Evolutionary conservation across 1,140 invertebrate species (phyloP), one percentile per base, ranked within the genome.

Genomic region (Nebria ingens): DNA sequence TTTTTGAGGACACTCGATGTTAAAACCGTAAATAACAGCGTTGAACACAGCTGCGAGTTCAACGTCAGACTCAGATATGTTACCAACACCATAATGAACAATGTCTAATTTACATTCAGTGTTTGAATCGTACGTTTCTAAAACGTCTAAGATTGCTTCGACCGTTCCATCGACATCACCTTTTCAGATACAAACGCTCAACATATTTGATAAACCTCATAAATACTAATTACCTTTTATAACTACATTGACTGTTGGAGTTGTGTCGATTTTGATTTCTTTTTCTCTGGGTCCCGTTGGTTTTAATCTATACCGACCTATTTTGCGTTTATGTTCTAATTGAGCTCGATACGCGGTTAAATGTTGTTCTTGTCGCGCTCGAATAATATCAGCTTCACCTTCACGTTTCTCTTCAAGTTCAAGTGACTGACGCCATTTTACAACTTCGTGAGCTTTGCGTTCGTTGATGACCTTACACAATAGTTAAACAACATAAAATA

Each of bases 101-200:
- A 98, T 67, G 63, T 95, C 86, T 3, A 99, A 71, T 25, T 79
- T 75, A 65, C 95, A 94, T 21, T 79, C 73, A 2, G 85, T 73
- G 57, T 84, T 71, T 49, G 80, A 82, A 52, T 85, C 74, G 66
- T 98, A 99, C 0, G 91, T 93, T 52, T 92, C 87, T 20, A 98
- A 68, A 21, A 93, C 86, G 71, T 97, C 87, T 38, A 97, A 71
- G 59, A 99, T 91, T 1, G 96, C 94, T 73, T 98, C 94, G 6
- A 97, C 79, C 9, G 92, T 95, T 0, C 92, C 90, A 69, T 88
- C 83, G 1, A 94, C 90, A 71, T 96, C 92, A 21, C 73, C 73
- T 72, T n/a, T n/a, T n/a, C n/a, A n/a, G n/a, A n/a, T n/a, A 61
- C 21, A 60, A 60, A 60, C 21, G 40, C 52, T 23, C 23, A 4